A percentile compares a stretch with the other conserved stretches of the same genome.
Evolutionary conservation across 2,113 vertebrate genomes (phyloP).

Genomic region (Datnioides undecimradiatus): DNA sequence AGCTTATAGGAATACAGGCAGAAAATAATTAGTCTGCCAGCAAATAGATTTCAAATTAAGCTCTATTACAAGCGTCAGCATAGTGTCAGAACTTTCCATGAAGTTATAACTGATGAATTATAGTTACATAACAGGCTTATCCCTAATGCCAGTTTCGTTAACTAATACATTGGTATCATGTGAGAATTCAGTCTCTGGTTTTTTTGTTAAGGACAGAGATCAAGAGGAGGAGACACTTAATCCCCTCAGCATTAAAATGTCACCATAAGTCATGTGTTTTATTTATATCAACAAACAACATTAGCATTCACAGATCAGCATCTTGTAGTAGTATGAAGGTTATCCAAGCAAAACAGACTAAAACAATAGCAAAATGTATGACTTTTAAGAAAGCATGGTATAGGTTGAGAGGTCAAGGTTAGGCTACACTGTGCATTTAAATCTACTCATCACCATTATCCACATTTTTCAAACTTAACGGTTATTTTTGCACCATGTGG

Average conservation of each 20-base stretch:
- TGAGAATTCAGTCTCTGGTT: not conserved
- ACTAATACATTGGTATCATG: slow-evolving; percentile 27
- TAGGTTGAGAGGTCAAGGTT: slow-evolving; percentile 8
- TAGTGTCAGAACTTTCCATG: not conserved
- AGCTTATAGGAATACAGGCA: not conserved
- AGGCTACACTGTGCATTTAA: not conserved
- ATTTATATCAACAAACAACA: slow-evolving; percentile 26
- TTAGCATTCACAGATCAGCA: not conserved
- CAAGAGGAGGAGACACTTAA: slow-evolving; percentile 43
- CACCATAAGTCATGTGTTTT: slow-evolving; percentile 44
- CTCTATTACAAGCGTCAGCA: not conserved
- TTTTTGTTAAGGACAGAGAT: slow-evolving; percentile 4
- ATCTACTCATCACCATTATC: slow-evolving; percentile 19
- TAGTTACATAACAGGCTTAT: slow-evolving; percentile 5
- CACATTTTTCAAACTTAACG: slow-evolving; percentile 24
- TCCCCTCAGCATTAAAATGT: slow-evolving; percentile 44
- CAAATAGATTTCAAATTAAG: slow-evolving; percentile 14
- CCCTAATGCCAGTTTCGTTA: slow-evolving; percentile 11
- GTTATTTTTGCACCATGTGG: slow-evolving; percentile 20
- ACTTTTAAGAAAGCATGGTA: not conserved
- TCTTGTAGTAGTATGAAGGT: not conserved
- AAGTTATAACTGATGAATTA: slow-evolving; percentile 16
- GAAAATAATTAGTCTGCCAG: slow-evolving; percentile 1
- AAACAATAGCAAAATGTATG: not conserved
- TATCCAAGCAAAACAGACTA: not conserved